Conservation (phyloP, 1,140 invertebrate species). For the Drosophila bipectinata region DNA sequence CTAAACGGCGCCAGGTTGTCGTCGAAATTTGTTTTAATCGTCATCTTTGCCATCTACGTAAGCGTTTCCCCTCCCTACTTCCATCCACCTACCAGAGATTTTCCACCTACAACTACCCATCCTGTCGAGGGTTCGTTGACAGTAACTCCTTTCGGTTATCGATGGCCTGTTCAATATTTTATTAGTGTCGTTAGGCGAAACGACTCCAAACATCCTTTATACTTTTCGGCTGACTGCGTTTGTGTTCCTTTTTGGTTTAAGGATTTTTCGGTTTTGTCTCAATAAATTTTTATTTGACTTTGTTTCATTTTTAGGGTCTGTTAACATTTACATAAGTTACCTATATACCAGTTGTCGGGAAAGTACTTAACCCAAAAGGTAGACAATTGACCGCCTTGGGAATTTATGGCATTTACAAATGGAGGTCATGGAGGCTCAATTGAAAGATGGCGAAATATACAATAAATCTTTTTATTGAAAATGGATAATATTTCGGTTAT, state of each 20-base stretch:
- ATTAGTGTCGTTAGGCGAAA: slow-evolving; percentile 78
- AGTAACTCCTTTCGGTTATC: slow-evolving; percentile 74
- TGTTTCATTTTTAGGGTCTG: slow-evolving; percentile 37
- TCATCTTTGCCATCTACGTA: slow-evolving; percentile 79
- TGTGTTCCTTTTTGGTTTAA: neutral
- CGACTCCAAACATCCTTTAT: slow-evolving; percentile 45
- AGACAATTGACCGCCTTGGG: slow-evolving; percentile 51
- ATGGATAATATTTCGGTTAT: neutral
- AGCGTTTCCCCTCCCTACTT: slow-evolving; percentile 39
- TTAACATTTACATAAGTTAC: slow-evolving; percentile 62
- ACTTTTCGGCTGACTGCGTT: slow-evolving; percentile 42
- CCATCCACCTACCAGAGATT: neutral
- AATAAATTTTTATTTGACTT: slow-evolving; percentile 72
- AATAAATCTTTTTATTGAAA: neutral
- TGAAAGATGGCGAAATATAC: neutral
- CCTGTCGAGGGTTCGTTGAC: slow-evolving; percentile 65
- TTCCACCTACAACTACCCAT: neutral
- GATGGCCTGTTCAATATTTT: slow-evolving; percentile 81
- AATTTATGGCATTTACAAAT: slow-evolving; percentile 11
- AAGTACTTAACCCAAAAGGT: slow-evolving; percentile 41
- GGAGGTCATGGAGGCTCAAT: neutral
- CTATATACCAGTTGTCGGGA: slow-evolving; percentile 20
- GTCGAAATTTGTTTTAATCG: slow-evolving; percentile 82
- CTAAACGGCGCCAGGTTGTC: slow-evolving; percentile 81
- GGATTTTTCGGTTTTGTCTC: slow-evolving; percentile 39